Evolutionary conservation across 2,888 invertebrate species (phyloP), one percentile per base, ranked within the genome.

Genomic region (Scaptomyza polygonia): DNA sequence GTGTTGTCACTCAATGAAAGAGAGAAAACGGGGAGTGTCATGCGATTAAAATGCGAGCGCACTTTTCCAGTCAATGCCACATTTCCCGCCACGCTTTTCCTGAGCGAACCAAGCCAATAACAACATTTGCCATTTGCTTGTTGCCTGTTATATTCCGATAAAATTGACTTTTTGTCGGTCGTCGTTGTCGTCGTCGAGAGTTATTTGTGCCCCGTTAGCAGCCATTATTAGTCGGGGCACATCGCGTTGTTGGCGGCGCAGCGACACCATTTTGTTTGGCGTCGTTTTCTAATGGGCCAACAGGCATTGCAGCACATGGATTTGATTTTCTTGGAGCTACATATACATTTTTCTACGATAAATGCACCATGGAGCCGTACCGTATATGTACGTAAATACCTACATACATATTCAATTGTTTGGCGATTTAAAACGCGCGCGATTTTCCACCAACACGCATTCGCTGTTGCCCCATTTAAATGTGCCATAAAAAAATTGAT

Each of bases 71-170:
- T 32, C 67, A 43, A 21, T 16, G 62, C 48, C 27, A 48, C 49
- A 57, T 62, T 67, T 61, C 39, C 39, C 61, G 44, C 52, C 43
- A 66, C 42, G 62, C 65, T 77, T 72, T 78, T 78, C 63, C 57
- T 62, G 8, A 8, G 9, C 29, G 9, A 29, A 9, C 29, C 1
- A 7, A 30, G 4, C 30, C 30, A 30, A 30, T 11, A 44, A 30
- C 59, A 27, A 30, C 52, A 32, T 42, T 43, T 52, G 45, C 40
- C 40, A 55, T 54, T 73, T 86, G 74, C 88, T 88, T 75, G 39
- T 66, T 81, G 75, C 88, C 88, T 88, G 88, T 88, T 89, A 88
- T 72, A 85, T 83, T 88, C 78, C 89, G 89, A 86, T 89, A 88
- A 88, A 88, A 89, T 82, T 85, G 77, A 88, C 86, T 86, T 89